A percentile compares a stretch with the other conserved stretches of the same genome.
Conservation (phyloP, 2,888 invertebrate genomes). For the Aleiodes testaceus region DNA sequence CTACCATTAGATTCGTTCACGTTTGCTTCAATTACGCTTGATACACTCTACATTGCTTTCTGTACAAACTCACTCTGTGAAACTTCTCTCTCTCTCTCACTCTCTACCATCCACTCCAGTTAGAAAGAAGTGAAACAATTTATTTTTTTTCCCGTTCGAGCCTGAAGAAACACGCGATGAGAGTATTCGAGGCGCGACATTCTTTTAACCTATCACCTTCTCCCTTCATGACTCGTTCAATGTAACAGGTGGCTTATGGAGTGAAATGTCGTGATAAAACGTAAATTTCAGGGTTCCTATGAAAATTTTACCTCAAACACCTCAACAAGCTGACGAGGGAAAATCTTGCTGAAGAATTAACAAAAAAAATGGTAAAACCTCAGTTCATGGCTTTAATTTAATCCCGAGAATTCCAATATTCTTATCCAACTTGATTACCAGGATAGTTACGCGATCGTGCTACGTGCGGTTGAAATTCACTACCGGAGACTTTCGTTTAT, state of each 20-base stretch:
- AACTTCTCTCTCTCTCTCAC: too few species aligned
- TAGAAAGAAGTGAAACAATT: slow-evolving; percentile 4
- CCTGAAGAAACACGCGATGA: neutral
- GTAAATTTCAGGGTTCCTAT: neutral
- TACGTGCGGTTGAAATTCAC: slow-evolving; percentile 20
- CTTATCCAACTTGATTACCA: slow-evolving; percentile 4
- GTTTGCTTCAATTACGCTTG: slow-evolving; percentile 12
- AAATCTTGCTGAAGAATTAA: too few species aligned
- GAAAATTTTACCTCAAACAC: neutral
- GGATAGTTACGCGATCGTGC: neutral
- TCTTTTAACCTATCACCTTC: neutral
- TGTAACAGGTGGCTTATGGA: slow-evolving; percentile 6
- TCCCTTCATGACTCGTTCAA: neutral
- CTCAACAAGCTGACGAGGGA: too few species aligned
- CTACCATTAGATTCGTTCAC: slow-evolving; percentile 6
- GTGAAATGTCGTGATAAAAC: neutral
- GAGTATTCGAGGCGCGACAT: neutral
- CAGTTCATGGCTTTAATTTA: too few species aligned
- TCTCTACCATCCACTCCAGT: neutral
- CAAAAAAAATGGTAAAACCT: too few species aligned
- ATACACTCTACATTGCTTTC: slow-evolving; percentile 17
- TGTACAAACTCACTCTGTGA: neutral
- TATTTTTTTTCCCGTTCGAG: neutral
- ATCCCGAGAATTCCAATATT: too few species aligned
- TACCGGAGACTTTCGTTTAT: slow-evolving; percentile 38